Evolutionary conservation across 2,113 vertebrate species (phyloP), one percentile per base, ranked within the genome.

Genomic region (Nicator chloris): DNA sequence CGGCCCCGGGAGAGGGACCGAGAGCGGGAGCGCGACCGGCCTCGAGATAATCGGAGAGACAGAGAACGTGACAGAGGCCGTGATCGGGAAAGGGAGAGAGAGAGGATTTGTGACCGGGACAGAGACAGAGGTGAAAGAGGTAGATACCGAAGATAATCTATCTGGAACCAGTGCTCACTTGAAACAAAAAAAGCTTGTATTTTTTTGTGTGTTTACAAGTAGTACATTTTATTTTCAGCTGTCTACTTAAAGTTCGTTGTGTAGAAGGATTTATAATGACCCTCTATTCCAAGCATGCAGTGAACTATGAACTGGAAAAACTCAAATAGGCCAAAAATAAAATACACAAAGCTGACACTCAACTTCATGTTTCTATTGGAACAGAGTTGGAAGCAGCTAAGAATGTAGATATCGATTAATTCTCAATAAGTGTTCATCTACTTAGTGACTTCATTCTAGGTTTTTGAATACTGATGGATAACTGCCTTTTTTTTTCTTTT

Each of bases 101-200:
- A 98, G 50, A 96, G 98, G 44, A 97, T 98, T 90, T 97, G 98
- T 88, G 98, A 99, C 82, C 97, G 98, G 84, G 98, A 98, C 97
- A 99, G 99, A 97, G 99, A 99, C 98, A 98, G 99, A 97, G 98
- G 97, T 68, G 98, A 98, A 96, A 96, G 98, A 96, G 99, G 99
- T 63, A 98, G 99, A 96, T 99, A 99, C 91, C 98, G 99, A 96
- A 98, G 99, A 98, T 99, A 98, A 98, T 98, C 93, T 31, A 65
- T 81, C 94, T 95, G 95, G 82, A 97, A 86, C 37, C 86, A 93
- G 64, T 95, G 91, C 78, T 97, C 83, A 95, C 94, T 97, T 97
- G 88, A 97, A 96, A 97, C 69, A 94, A 92, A 97, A 96, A 96
- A 97, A 97, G 92, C 97, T 98, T 97, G 97, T 96, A 97, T 98